Base-by-base conservation (phyloP, 2,888 invertebrate species). In the Hirtodrosophila alboralis region DNA sequence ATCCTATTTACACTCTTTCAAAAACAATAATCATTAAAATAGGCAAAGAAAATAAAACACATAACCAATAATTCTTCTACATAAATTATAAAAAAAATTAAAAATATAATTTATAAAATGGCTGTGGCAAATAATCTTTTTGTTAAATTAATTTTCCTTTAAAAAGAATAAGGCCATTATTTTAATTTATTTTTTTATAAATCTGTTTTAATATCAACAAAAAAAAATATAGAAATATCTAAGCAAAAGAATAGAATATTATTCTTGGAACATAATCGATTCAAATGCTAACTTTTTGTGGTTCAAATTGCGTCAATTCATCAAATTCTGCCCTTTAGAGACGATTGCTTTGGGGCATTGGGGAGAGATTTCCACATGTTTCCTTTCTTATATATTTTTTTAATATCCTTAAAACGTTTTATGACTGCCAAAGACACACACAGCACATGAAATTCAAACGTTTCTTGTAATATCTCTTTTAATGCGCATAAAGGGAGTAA, bases 341-440 rank as follows among this genome's bases (percentile, higher is more conserved):
- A 54, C 44, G 33, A 36, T 51, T 51, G 30, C 14, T 27, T 27
- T 43, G 12, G 16, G 14, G 13, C 52, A 9, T 16, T 21, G 44
- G 37, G 27, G 27, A 16, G 9, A 38, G 45, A 60, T 53, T 60
- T 60, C 36, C 56, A 48, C 61, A 68, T 68, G 74, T 61, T 74
- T 75, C 60, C 54, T 5, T 18, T 18, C n/a, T n/a, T n/a, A n/a
- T n/a, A n/a, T n/a, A n/a, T n/a, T 37, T 69, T 78, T 74, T 74
- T 74, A 74, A 74, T 74, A 78, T 74, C 70, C 75, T 58, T 74
- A 74, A 74, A 74, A 74, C 79, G 79, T 74, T 74, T 74, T 74
- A 74, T 54, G 74, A 74, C 79, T 78, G 51, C 47, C 70, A 63
- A 41, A 60, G 64, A 4, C 18, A 68, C 78, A 54, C 45, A 49